These are phyloP conservation scores for Venusia cambrica DNA, from an alignment of 2,888 invertebrate species.

Conservation along the genomic window DNA sequence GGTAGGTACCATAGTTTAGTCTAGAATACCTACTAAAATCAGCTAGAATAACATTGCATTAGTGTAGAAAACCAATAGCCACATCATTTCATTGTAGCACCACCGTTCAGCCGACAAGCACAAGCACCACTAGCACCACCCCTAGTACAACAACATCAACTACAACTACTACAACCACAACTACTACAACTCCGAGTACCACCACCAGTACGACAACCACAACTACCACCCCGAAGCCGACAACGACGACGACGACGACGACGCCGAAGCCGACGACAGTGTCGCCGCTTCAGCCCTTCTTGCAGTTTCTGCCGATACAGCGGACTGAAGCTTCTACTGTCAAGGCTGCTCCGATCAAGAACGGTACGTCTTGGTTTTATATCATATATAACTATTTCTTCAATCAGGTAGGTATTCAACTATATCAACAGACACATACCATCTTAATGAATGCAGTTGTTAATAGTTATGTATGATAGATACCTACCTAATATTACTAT, in stretches of 20 bases:
- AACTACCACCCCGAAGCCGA: conserved; percentile 59
- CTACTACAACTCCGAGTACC: conserved; percentile 54
- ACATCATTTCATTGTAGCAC: conserved; percentile 57
- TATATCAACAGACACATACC: too few species aligned
- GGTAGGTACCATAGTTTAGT: too few species aligned
- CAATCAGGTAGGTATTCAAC: conserved; percentile 45
- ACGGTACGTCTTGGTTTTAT: too few species aligned
- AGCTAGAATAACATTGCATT: too few species aligned
- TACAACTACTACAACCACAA: conserved; percentile 57
- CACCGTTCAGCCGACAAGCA: conserved; percentile 47
- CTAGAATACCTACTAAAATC: too few species aligned
- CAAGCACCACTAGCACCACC: conserved; percentile 46
- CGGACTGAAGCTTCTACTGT: conserved; percentile 40
- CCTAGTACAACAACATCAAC: conserved; percentile 53
- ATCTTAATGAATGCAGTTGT: too few species aligned
- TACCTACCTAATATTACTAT: too few species aligned
- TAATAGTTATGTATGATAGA: too few species aligned
- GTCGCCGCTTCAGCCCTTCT: conserved; percentile 53
- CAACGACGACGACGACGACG: conserved; percentile 57
- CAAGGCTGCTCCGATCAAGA: conserved; percentile 44
- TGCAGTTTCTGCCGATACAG: conserved; percentile 70
- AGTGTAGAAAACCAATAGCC: too few species aligned
- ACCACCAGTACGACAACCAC: conserved; percentile 65
- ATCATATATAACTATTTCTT: too few species aligned
- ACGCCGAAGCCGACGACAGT: conserved; percentile 47